Conservation (phyloP, 2,888 invertebrate genomes). For the Andrena praecox region DNA sequence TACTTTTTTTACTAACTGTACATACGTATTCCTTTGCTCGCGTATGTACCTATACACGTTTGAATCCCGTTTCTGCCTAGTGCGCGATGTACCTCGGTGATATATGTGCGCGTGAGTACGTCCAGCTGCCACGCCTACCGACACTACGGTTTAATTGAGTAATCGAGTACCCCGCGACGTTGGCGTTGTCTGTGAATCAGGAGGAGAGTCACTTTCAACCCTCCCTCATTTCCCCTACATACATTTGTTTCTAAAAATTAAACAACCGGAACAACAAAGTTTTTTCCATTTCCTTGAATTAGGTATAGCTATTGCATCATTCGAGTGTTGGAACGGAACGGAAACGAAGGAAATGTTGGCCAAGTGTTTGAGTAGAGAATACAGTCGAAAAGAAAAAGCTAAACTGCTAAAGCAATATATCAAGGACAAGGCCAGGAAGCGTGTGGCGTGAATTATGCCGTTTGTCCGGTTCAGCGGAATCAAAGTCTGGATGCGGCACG, state of each 20-base stretch:
- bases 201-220: slow-evolving; percentile 32
- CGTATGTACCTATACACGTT: slow-evolving; percentile 14
- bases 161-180: slow-evolving; percentile 81
- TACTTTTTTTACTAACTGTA: too few species aligned
- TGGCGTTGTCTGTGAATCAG: slow-evolving; percentile 62
- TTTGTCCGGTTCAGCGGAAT: slow-evolving; percentile 27
- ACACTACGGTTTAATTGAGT: slow-evolving; percentile 82
- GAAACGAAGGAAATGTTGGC: too few species aligned
- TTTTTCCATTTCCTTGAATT: too few species aligned
- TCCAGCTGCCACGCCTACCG: slow-evolving; percentile 80
- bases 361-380: not conserved
- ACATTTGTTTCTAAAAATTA: too few species aligned
- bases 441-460: slow-evolving; percentile 11
- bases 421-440: not conserved
- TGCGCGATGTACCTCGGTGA: slow-evolving; percentile 73
- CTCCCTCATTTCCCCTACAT: not conserved
- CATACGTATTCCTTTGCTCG: not conserved
- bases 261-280: too few species aligned
- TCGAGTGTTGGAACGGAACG: too few species aligned
- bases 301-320: too few species aligned
- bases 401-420: slow-evolving; percentile 1
- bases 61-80: slow-evolving; percentile 41
- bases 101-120: slow-evolving; percentile 78
- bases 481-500: slow-evolving; percentile 14
- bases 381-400: not conserved